phyloP scores from a whole-genome alignment of 2,888 invertebrate genomes.

The Ariolimax columbianus region DNA sequence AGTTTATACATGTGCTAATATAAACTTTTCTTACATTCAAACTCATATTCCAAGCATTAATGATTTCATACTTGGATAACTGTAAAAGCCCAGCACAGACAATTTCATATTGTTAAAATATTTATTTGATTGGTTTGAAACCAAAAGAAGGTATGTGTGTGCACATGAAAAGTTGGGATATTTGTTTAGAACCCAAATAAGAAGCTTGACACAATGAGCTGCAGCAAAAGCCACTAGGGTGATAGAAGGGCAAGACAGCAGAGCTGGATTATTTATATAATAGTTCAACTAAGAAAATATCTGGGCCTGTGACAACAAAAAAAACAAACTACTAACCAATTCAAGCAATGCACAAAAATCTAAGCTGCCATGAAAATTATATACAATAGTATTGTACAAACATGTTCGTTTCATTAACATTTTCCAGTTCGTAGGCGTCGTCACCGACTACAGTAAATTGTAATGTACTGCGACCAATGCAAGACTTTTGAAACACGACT shows the following conservation, averaged over 20 bases:
- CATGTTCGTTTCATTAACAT: background rate
- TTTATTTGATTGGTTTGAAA: background rate
- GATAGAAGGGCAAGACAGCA: background rate
- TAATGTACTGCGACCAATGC: too few relatives aligned
- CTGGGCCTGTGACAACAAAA: background rate
- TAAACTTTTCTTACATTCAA: background rate
- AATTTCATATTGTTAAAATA: background rate
- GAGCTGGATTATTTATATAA: conserved; percentile 18
- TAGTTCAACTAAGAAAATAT: background rate
- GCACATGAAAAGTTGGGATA: background rate
- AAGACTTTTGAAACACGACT: too few relatives aligned
- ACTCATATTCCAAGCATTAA: background rate
- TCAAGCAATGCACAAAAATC: conserved; percentile 11
- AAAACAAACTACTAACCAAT: background rate
- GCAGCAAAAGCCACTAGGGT: conserved; percentile 30
- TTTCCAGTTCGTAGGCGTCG: too few relatives aligned
- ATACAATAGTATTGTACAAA: background rate
- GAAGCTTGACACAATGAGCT: conserved; percentile 34
- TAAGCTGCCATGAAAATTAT: background rate
- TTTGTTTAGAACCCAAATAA: conserved; percentile 10
- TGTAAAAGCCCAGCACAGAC: background rate
- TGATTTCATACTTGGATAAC: background rate
- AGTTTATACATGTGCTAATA: background rate
- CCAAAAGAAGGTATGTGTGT: background rate
- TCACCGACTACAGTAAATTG: too few relatives aligned